Conservation (phyloP, 2,888 invertebrate genomes). For the Invenusta paracnida region DNA sequence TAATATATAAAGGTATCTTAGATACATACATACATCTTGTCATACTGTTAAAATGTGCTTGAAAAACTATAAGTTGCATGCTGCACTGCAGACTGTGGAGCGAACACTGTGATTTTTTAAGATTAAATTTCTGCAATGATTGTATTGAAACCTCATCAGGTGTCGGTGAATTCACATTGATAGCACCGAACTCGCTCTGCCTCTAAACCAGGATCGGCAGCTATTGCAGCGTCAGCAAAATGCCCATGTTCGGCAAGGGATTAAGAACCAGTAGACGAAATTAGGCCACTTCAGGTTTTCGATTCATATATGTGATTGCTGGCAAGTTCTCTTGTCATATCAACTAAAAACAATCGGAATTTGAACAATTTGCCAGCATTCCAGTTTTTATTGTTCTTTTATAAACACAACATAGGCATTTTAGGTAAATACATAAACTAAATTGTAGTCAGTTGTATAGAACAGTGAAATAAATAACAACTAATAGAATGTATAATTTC, state of each 20-base stretch:
- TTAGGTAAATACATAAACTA: not conserved
- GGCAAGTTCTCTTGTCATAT: not conserved
- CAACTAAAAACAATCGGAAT: not conserved
- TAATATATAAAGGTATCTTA: no score
- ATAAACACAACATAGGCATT: not conserved
- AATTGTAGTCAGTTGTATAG: no score
- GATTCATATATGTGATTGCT: not conserved
- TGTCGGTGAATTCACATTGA: not conserved
- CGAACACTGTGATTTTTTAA: no score
- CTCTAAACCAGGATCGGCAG: not conserved
- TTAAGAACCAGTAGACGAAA: not conserved
- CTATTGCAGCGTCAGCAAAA: not conserved
- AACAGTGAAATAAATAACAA: no score
- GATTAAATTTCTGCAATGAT: not conserved
- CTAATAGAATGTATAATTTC: no score
- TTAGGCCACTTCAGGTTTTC: not conserved
- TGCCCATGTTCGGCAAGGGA: not conserved
- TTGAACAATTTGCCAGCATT: not conserved
- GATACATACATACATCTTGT: no score
- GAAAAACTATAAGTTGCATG: no score
- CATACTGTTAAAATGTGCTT: no score
- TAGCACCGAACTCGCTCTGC: not conserved
- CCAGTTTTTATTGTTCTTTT: not conserved
- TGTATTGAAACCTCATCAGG: not conserved
- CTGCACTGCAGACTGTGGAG: no score